Evolutionary conservation across 2,113 vertebrate genomes (phyloP), one percentile per base, ranked within the genome.

Genomic region (Procavia capensis): DNA sequence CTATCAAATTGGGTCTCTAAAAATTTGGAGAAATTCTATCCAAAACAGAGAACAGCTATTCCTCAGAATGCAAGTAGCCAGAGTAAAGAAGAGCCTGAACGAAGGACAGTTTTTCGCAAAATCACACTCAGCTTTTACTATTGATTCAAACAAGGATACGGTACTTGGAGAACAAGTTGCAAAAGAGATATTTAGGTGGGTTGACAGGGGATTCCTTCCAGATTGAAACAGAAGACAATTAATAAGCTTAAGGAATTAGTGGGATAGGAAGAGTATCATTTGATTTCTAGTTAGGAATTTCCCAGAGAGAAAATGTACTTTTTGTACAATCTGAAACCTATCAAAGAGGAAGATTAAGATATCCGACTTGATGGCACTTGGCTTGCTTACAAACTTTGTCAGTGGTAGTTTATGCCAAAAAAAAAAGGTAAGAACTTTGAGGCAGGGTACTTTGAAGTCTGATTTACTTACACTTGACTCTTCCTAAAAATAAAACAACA

Each of bases 401-500:
- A 54, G 11, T 83, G 47, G 17, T 59, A 88, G 90, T 43, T 79
- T 82, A 80, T 61, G 20, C 41, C 36, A 93, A 19, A 27, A 92
- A 87, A 92, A 93, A 81, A 81, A 83, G 43, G 41, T 50, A 85
- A 91, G 91, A 25, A 74, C 9, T 87, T 80, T 47, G 61, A 68
- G 27, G 36, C 27, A 59, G 41, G 59, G 81, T 86, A 68, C 25
- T 90, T 78, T 88, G 50, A 95, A 93, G 54, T 0, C 68, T 39
- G 59, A 6, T 75, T 88, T 8, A 47, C 68, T 74, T 45, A 97
- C 79, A 70, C 31, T 45, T 78, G n/a, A 64, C 25, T 90, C n/a
- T 84, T 5, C 22, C 66, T 87, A 96, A 90, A 90, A 91, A 68
- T 36, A 76, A 92, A 75, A n/a, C 59, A 88, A 80, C 20, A 92